phyloP scores from a whole-genome alignment of 2,888 invertebrate genomes.

The Hirtodrosophila confusa region DNA sequence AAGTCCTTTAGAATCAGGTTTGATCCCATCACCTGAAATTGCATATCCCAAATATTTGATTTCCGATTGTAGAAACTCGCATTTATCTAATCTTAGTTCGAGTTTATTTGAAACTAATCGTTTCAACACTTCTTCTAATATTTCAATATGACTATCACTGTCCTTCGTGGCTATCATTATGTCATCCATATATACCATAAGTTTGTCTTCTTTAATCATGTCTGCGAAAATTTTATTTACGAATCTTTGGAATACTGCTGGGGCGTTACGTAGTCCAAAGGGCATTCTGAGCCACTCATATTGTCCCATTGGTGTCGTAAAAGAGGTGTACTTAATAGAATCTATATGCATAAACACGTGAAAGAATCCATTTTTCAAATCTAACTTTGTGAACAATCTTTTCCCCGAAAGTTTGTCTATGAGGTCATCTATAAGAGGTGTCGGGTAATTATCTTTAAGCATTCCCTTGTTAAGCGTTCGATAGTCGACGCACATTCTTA shows the following conservation, averaged over 20 bases:
- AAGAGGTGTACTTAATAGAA: slow-evolving; percentile 12
- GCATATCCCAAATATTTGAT: slow-evolving; percentile 21
- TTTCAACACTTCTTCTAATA: slow-evolving; percentile 13
- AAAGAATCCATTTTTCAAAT: slow-evolving; percentile 8
- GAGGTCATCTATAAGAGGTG: slow-evolving; percentile 5
- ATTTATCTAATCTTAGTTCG: slow-evolving; percentile 6
- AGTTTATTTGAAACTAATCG: slow-evolving; percentile 8
- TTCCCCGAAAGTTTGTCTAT: background rate
- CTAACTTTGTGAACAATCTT: slow-evolving; percentile 5
- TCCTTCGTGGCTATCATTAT: slow-evolving; percentile 21
- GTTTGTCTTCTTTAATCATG: slow-evolving; percentile 10
- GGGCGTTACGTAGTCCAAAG: slow-evolving; percentile 3
- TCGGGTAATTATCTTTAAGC: slow-evolving; percentile 2
- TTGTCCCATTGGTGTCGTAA: slow-evolving; percentile 13
- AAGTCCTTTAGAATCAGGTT: background rate
- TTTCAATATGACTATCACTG: slow-evolving; percentile 14
- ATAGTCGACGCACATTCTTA: slow-evolving; percentile 3
- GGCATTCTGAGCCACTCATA: slow-evolving; percentile 14
- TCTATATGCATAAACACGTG: slow-evolving; percentile 9
- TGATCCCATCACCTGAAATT: slow-evolving; percentile 18
- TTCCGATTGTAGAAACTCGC: slow-evolving; percentile 16
- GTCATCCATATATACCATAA: slow-evolving; percentile 28
- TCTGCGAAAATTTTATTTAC: slow-evolving; percentile 28
- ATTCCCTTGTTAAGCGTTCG: slow-evolving; percentile 1
- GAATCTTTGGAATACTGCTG: slow-evolving; percentile 19